A percentile compares a stretch with the other conserved stretches of the same genome.
phyloP scores from a whole-genome alignment of 2,888 invertebrate genomes.

The Notodonta ziczac region DNA sequence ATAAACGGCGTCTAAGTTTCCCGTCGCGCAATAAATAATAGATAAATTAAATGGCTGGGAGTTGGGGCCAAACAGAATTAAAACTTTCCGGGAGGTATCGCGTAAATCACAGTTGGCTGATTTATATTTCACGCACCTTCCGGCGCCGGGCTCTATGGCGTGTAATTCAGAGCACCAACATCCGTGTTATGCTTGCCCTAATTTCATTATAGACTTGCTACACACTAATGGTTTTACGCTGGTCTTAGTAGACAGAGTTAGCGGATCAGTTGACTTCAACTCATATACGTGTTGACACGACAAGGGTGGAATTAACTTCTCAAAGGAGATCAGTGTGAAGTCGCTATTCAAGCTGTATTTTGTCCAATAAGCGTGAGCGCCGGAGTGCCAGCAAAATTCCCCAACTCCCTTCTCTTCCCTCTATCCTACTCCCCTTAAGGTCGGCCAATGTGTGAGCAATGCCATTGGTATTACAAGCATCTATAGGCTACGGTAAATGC shows the following conservation, averaged over 20 bases:
- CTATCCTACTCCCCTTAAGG: too few species aligned
- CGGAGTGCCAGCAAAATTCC: too few species aligned
- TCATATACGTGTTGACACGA: too few species aligned
- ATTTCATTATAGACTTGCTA: slow-evolving; percentile 14
- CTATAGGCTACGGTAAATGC: too few species aligned
- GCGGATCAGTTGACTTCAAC: background rate
- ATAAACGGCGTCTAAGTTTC: slow-evolving; percentile 68
- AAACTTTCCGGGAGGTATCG: slow-evolving; percentile 73
- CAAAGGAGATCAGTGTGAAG: too few species aligned
- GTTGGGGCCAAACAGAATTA: slow-evolving; percentile 71
- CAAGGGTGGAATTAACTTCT: too few species aligned
- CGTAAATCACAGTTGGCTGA: slow-evolving; percentile 75
- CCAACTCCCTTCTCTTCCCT: too few species aligned
- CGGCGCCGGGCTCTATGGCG: slow-evolving; percentile 31
- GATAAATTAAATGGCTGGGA: slow-evolving; percentile 71
- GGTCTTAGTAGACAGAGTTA: background rate
- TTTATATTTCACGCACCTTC: slow-evolving; percentile 78
- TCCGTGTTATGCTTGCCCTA: slow-evolving; percentile 27
- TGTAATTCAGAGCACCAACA: slow-evolving; percentile 37
- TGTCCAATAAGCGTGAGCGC: too few species aligned
- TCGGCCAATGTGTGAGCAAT: too few species aligned
- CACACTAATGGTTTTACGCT: slow-evolving; percentile 1
- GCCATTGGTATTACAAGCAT: too few species aligned
- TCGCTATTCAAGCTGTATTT: too few species aligned
- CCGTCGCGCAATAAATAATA: slow-evolving; percentile 71